These are phyloP conservation scores for Drosophila saltans DNA, from an alignment of 1,140 invertebrate species.

Conservation along the genomic window DNA sequence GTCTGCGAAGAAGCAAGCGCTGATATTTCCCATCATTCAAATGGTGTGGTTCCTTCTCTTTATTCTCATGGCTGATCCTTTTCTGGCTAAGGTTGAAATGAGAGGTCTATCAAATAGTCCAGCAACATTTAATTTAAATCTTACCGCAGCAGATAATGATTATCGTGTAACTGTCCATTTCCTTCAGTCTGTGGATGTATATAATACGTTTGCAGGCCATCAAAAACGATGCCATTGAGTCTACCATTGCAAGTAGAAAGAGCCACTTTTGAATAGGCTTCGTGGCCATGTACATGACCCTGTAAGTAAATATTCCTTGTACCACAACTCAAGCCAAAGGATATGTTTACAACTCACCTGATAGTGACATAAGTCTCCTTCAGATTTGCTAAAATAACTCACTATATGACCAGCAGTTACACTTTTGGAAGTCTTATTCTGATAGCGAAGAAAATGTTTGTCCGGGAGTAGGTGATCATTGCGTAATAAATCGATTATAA, in stretches of 20 bases:
- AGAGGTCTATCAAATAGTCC: too few species aligned
- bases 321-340: too few species aligned
- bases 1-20: constrained; percentile 86
- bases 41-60: too few species aligned
- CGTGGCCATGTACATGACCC: constrained; percentile 88
- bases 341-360: constrained; percentile 53
- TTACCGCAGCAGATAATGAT: constrained; percentile 80
- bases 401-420: constrained; percentile 84
- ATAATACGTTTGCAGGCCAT: constrained; percentile 90
- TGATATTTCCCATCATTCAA: constrained; percentile 83
- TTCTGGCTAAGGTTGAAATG: too few species aligned
- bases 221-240: constrained; percentile 91
- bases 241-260: constrained; percentile 93
- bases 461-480: constrained; percentile 90
- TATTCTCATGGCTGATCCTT: too few species aligned
- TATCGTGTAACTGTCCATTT: constrained; percentile 66
- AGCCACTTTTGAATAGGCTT: constrained; percentile 90
- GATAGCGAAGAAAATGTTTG: constrained; percentile 89
- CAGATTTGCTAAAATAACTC: constrained; percentile 83
- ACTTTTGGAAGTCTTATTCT: constrained; percentile 83
- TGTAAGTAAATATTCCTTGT: constrained; percentile 53
- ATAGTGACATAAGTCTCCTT: constrained; percentile 82
- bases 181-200: constrained; percentile 85
- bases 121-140: neutral
- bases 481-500: constrained; percentile 89